phyloP scores from a whole-genome alignment of 2,113 vertebrate genomes.

The Haemorhous mexicanus region DNA sequence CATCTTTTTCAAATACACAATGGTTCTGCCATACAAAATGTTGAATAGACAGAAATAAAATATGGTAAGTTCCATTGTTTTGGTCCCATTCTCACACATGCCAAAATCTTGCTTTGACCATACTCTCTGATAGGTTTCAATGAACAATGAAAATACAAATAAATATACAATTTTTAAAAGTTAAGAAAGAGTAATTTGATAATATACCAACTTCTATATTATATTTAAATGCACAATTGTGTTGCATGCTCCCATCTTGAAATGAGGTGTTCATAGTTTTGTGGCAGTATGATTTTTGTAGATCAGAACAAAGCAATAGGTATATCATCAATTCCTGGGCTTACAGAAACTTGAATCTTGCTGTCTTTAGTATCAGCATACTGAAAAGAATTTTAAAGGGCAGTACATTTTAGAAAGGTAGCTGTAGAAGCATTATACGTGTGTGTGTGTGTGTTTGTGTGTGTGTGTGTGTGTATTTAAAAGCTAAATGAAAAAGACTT shows the following conservation, averaged over 20 bases:
- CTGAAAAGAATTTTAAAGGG: not conserved
- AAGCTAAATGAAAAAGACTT: not conserved
- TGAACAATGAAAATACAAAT: not conserved
- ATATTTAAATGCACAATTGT: not conserved
- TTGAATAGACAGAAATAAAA: not conserved
- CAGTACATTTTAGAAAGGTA: not conserved
- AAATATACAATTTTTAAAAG: not conserved
- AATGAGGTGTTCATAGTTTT: not conserved
- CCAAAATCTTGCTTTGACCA: not conserved
- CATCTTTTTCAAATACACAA: not conserved
- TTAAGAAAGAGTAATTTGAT: not conserved
- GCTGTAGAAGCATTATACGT: not conserved
- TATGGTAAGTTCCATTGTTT: fast-evolving
- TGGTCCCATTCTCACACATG: not conserved
- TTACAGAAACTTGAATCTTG: not conserved
- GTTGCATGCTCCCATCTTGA: not conserved
- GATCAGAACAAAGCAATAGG: not conserved
- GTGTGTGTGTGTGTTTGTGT: too few relatives aligned
- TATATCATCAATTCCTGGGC: not conserved
- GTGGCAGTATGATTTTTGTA: not conserved
- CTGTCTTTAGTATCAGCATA: not conserved
- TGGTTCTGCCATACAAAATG: not conserved
- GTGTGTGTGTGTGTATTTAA: not conserved
- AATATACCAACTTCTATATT: not conserved
- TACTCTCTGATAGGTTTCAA: not conserved